Percentiles rank a stretch among this genome's conserved stretches.
These are phyloP conservation scores for Molossus alvarezi DNA, from an alignment of 2,797 vertebrate species.

Conservation along the genomic window DNA sequence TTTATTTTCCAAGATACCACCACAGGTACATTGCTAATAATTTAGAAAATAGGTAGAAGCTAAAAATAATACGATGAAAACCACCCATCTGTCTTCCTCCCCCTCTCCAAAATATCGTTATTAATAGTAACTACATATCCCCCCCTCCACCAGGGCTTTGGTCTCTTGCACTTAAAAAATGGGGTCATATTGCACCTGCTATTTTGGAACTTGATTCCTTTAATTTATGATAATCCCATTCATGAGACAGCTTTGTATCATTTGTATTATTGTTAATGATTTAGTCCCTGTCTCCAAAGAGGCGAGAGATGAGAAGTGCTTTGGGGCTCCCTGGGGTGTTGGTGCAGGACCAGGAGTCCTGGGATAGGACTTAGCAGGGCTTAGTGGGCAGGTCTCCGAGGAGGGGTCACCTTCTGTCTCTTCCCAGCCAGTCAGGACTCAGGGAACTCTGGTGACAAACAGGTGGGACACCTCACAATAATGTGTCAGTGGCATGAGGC, in stretches of 20 bases:
- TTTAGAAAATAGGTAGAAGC: constrained; percentile 23
- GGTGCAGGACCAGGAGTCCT: background rate
- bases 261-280: background rate
- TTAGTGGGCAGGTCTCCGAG: background rate
- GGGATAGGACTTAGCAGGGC: background rate
- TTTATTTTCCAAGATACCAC: background rate
- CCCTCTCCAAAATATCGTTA: background rate
- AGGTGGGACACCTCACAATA: background rate
- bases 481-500: rapidly evolving
- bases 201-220: background rate
- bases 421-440: background rate
- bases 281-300: background rate
- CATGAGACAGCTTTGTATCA: background rate
- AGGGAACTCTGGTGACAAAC: background rate
- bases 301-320: background rate
- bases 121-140: background rate
- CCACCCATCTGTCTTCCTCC: background rate
- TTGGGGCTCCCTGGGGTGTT: background rate
- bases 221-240: background rate
- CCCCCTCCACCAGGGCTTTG: background rate
- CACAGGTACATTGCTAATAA: background rate
- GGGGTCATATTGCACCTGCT: background rate
- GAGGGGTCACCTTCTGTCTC: background rate
- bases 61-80: constrained; percentile 20
- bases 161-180: background rate